phyloP scores from a whole-genome alignment of 2,888 invertebrate genomes.

The Lithophane socia region DNA sequence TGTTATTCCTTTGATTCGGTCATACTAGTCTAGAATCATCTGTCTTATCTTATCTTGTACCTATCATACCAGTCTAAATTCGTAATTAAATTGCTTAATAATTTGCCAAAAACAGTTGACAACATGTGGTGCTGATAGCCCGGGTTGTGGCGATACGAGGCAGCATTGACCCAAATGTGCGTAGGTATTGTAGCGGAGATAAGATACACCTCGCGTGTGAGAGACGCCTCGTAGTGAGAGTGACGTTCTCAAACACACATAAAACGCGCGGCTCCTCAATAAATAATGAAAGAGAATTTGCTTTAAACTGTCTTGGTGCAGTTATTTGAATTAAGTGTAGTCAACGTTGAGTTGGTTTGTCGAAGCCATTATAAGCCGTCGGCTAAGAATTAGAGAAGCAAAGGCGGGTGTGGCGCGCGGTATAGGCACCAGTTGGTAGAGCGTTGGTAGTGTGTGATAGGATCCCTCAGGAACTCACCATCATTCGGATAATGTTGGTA shows the following conservation, averaged over 20 bases:
- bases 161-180: constrained; percentile 54
- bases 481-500: neutral
- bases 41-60: neutral
- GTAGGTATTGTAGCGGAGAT: constrained; percentile 30
- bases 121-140: constrained; percentile 6
- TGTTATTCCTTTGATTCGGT: neutral
- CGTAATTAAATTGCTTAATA: neutral
- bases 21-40: neutral
- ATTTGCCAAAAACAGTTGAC: constrained; percentile 1
- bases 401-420: neutral
- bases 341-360: neutral
- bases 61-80: neutral
- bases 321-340: too few relatives aligned
- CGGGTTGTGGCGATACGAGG: constrained; percentile 1
- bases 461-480: neutral
- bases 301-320: neutral
- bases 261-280: constrained; percentile 1
- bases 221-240: neutral
- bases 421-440: neutral
- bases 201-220: constrained; percentile 24
- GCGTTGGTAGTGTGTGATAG: neutral
- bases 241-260: constrained; percentile 1
- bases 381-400: neutral
- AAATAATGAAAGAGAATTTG: neutral
- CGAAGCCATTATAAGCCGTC: neutral